phyloP scores from a whole-genome alignment of 2,113 vertebrate species.

The Colius striatus region DNA sequence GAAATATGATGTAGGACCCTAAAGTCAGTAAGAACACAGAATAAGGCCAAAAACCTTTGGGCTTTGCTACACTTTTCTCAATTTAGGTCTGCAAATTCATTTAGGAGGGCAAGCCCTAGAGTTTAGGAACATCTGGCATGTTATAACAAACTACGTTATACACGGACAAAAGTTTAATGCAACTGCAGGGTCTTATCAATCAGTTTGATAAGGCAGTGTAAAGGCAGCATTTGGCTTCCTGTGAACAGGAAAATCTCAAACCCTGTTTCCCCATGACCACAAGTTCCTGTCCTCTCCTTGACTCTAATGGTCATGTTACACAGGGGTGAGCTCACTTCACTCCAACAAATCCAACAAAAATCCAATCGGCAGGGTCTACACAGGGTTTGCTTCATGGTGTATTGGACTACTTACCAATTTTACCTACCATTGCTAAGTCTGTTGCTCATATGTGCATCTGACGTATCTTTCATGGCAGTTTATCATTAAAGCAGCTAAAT shows the following conservation, averaged over 20 bases:
- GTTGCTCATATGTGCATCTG: neutral
- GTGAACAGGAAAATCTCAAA: neutral
- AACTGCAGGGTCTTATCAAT: neutral
- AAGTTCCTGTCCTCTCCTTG: neutral
- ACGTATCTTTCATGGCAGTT: neutral
- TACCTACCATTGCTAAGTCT: neutral
- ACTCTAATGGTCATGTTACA: neutral
- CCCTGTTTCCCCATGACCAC: rapidly evolving
- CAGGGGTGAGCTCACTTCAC: neutral
- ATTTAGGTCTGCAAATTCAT: neutral
- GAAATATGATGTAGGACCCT: neutral
- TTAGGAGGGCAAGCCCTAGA: neutral
- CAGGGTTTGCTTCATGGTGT: neutral
- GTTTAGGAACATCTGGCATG: neutral
- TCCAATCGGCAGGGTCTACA: rapidly evolving
- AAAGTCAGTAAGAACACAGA: neutral
- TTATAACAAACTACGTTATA: neutral
- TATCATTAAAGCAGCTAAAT: neutral
- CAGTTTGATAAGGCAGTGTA: neutral
- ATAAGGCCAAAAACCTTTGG: neutral
- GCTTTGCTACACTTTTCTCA: neutral
- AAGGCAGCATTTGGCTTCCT: neutral
- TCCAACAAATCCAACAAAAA: neutral
- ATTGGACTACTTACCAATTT: neutral
- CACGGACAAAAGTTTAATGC: neutral